These are phyloP conservation scores for Biston stratarius DNA, from an alignment of 2,888 invertebrate species.

Conservation along the genomic window DNA sequence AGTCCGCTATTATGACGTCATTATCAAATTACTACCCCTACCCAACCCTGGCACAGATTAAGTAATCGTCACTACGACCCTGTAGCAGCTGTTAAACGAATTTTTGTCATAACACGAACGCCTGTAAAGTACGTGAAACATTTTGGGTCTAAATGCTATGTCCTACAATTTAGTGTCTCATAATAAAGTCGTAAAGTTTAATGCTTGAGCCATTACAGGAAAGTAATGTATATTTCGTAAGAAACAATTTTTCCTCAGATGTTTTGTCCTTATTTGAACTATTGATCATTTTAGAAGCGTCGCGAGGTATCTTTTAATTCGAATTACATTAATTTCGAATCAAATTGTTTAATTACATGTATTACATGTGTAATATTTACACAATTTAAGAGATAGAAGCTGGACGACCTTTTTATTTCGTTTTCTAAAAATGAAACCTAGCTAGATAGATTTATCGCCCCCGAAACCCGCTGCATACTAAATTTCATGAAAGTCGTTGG, in stretches of 20 bases:
- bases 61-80: neutral
- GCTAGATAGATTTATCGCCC: too few relatives aligned
- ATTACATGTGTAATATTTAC: too few relatives aligned
- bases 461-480: too few relatives aligned
- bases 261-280: neutral
- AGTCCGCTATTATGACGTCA: constrained; percentile 56
- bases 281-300: neutral
- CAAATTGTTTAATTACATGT: too few relatives aligned
- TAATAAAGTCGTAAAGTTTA: constrained; percentile 8
- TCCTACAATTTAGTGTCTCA: neutral
- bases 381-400: neutral
- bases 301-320: neutral
- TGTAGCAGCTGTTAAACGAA: constrained; percentile 26
- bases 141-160: constrained; percentile 10
- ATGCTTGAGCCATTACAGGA: neutral
- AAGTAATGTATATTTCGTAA: constrained; percentile 1
- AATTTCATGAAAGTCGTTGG: too few relatives aligned
- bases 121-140: constrained; percentile 11
- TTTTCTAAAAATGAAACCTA: too few relatives aligned
- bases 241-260: constrained; percentile 3
- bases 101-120: constrained; percentile 15
- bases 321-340: neutral
- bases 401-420: too few relatives aligned
- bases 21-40: constrained; percentile 43
- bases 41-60: constrained; percentile 19